phyloP scores from a whole-genome alignment of 2,888 invertebrate species.

The Melanchra persicariae region DNA sequence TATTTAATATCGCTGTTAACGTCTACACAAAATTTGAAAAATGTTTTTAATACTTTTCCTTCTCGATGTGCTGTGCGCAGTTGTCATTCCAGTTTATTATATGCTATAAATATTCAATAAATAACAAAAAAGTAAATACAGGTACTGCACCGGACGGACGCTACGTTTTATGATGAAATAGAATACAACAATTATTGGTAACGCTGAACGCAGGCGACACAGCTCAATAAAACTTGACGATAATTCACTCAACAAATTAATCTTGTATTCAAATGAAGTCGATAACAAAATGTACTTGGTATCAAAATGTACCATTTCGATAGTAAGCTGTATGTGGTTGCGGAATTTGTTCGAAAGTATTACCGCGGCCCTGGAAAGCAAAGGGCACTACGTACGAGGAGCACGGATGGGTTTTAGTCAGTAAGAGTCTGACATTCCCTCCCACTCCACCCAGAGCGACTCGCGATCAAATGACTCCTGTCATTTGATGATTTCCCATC shows the following conservation, averaged over 20 bases:
- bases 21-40: constrained; percentile 82
- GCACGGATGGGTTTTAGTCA: no score
- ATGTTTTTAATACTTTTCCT: constrained; percentile 74
- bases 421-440: no score
- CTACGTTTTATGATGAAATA: constrained; percentile 58
- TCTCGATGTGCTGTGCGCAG: constrained; percentile 70
- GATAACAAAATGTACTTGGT: constrained; percentile 24
- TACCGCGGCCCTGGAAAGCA: no score
- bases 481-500: no score
- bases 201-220: constrained; percentile 35
- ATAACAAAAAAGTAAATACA: constrained; percentile 66
- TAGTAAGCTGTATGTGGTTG: constrained; percentile 9
- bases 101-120: constrained; percentile 80
- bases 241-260: constrained; percentile 58
- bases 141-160: constrained; percentile 52
- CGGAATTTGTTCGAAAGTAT: no score
- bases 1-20: constrained; percentile 89
- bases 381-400: no score
- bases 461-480: no score
- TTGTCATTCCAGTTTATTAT: constrained; percentile 79
- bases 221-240: constrained; percentile 44
- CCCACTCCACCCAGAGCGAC: no score
- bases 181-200: constrained; percentile 54
- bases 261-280: constrained; percentile 56
- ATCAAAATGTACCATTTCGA: constrained; percentile 39